Evolutionary conservation across 2,888 invertebrate genomes (phyloP).

Genomic region (Lagria hirta): DNA sequence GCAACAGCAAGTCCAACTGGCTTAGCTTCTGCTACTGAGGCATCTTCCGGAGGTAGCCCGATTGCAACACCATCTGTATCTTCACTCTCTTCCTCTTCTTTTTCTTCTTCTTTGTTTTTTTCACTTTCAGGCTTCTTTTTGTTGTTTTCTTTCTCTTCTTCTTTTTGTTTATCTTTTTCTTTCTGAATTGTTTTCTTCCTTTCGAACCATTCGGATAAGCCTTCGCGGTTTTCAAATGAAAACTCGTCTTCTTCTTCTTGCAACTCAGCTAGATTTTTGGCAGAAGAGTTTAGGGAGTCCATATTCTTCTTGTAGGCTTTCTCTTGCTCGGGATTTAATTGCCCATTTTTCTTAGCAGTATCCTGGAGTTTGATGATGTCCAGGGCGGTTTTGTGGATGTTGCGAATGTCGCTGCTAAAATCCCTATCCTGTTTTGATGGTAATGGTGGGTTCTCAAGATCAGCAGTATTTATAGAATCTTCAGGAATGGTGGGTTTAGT

Average conservation of each 20-base stretch:
- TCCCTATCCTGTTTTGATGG: slow-evolving; percentile 45
- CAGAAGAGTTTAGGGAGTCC: slow-evolving; percentile 48
- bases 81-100: slow-evolving; percentile 45
- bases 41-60: slow-evolving; percentile 60
- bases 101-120: slow-evolving; percentile 36
- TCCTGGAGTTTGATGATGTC: slow-evolving; percentile 64
- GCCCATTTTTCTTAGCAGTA: slow-evolving; percentile 61
- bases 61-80: slow-evolving; percentile 53
- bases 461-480: slow-evolving; percentile 32
- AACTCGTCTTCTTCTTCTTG: slow-evolving; percentile 42
- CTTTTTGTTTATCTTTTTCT: slow-evolving; percentile 36
- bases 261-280: slow-evolving; percentile 44
- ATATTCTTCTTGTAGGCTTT: slow-evolving; percentile 61
- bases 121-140: slow-evolving; percentile 31
- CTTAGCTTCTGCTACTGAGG: slow-evolving; percentile 73
- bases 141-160: slow-evolving; percentile 35
- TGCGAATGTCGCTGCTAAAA: slow-evolving; percentile 60
- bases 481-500: slow-evolving; percentile 29
- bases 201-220: slow-evolving; percentile 48
- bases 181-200: slow-evolving; percentile 45
- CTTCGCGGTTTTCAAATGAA: slow-evolving; percentile 41
- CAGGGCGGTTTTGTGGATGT: slow-evolving; percentile 61
- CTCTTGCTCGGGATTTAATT: slow-evolving; percentile 59
- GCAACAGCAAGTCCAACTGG: slow-evolving; percentile 63
- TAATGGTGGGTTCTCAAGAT: slow-evolving; percentile 47